Percentiles rank a stretch among this genome's conserved stretches.
Conservation (phyloP, 1,140 invertebrate species). For the Tetramorium parvispinum region DNA sequence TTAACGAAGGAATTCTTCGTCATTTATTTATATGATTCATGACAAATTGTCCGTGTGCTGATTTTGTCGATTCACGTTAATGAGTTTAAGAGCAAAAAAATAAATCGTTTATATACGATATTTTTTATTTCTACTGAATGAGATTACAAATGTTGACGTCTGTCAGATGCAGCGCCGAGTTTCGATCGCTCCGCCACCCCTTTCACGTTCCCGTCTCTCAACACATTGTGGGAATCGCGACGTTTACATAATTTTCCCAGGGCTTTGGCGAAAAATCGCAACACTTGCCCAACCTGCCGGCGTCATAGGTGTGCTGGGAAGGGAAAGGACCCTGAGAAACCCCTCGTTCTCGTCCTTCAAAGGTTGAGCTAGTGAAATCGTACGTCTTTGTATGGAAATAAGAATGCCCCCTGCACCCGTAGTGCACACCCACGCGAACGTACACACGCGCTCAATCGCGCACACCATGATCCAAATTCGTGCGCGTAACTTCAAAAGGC, state of each 20-base stretch:
- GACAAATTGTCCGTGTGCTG: background rate
- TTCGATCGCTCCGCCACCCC: constrained; percentile 36
- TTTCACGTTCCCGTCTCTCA: constrained; percentile 31
- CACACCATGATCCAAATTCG: constrained; percentile 70
- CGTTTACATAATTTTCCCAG: constrained; percentile 85
- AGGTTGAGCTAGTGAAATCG: constrained; percentile 77
- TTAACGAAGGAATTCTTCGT: background rate
- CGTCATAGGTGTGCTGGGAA: constrained; percentile 46
- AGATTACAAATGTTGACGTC: background rate
- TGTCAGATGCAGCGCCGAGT: constrained; percentile 19
- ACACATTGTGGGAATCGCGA: constrained; percentile 74
- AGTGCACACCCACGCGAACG: constrained; percentile 57
- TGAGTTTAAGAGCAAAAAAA: background rate
- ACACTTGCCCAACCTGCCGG: constrained; percentile 78
- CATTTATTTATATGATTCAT: background rate
- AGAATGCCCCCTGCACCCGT: constrained; percentile 72
- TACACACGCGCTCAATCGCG: constrained; percentile 48
- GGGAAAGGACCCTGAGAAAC: constrained; percentile 42
- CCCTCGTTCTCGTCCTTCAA: constrained; percentile 74
- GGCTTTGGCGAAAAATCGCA: constrained; percentile 77
- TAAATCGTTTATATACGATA: constrained; percentile 2
- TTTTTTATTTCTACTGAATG: background rate
- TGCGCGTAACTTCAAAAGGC: constrained; percentile 75
- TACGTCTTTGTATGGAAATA: constrained; percentile 81
- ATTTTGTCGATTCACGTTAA: background rate